A percentile compares a stretch with the other conserved stretches of the same genome.
Conservation (phyloP, 2,888 invertebrate genomes). For the Heliconius ethilla region DNA sequence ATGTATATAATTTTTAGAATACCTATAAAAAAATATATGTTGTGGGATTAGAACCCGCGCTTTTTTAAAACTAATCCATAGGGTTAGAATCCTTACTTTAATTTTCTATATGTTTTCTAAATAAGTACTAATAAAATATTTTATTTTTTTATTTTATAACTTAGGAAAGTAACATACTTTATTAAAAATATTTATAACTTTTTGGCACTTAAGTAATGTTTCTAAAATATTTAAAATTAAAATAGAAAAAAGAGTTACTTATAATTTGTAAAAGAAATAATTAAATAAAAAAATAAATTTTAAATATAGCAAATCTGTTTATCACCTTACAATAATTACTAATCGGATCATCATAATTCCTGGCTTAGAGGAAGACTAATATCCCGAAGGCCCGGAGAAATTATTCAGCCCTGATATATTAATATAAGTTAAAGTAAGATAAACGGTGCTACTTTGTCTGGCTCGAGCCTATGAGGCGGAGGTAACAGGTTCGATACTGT, state of each 20-base stretch:
- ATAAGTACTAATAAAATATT: no score
- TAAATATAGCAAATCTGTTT: slow-evolving; percentile 6
- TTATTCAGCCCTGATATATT: slow-evolving; percentile 20
- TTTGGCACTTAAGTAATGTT: no score
- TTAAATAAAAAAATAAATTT: neutral
- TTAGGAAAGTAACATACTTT: no score
- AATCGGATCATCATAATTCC: slow-evolving; percentile 21
- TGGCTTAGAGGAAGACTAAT: slow-evolving; percentile 19
- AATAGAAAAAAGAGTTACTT: neutral
- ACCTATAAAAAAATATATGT: no score
- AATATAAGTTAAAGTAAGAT: slow-evolving; percentile 21
- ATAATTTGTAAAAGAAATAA: neutral
- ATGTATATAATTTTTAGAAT: no score
- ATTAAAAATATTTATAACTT: no score
- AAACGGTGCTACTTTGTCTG: neutral
- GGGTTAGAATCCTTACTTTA: no score
- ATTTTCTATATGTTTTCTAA: no score
- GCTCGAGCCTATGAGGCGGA: neutral
- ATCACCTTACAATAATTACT: slow-evolving; percentile 18
- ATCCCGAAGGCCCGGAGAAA: slow-evolving; percentile 9
- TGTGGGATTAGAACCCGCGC: no score
- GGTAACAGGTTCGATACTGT: neutral
- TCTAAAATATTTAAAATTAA: neutral
- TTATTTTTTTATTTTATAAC: no score
- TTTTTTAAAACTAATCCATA: no score